Base-by-base conservation (phyloP, 2,113 vertebrate species). In the Toxotes chatareus region DNA sequence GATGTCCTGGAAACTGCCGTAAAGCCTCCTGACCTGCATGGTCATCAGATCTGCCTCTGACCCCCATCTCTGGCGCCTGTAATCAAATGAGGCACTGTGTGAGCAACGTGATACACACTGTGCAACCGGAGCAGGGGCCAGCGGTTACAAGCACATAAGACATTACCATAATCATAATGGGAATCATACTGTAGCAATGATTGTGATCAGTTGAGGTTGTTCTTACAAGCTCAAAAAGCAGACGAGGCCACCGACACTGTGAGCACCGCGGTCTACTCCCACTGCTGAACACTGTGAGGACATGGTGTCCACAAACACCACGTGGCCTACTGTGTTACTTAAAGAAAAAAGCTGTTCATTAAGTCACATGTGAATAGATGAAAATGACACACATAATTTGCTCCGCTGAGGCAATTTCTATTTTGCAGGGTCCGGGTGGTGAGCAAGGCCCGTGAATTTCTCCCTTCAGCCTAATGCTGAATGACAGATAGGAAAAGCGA, bases 31-130 rank as follows among this genome's bases (percentile, higher is more conserved):
- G 72, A 85, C 90, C 80, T 88, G 89, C 84, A 70, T 1, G 61
- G 75, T 92, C 92, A 89, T 91, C 90, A 91, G 73, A 89, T 91
- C 74, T 86, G 82, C 76, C 79, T 88, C 83, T 79, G 83, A 88
- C 81, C 83, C 76, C 56, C 44, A 84, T 88, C 82, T 76, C 83
- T 89, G 89, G 87, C 74, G 80, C 88, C 90, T 81, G 77, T 89
- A 88, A 89, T 92, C 91, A 90, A 91, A 92, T 89, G 91, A 91
- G 83, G 80, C 68, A 40, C 75, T 62, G 87, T 84, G 88, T 76
- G 86, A 88, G 84, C 86, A 81, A 86, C 42, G 27, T 62, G 83
- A 90, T 86, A 72, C 83, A 88, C 71, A 67, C 60, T 27, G 85
- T 40, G 64, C 76, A 77, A 53, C 69, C 70, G 4, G 83, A 85